phyloP scores from a whole-genome alignment of 2,113 vertebrate species.

The Cacatua alba region DNA sequence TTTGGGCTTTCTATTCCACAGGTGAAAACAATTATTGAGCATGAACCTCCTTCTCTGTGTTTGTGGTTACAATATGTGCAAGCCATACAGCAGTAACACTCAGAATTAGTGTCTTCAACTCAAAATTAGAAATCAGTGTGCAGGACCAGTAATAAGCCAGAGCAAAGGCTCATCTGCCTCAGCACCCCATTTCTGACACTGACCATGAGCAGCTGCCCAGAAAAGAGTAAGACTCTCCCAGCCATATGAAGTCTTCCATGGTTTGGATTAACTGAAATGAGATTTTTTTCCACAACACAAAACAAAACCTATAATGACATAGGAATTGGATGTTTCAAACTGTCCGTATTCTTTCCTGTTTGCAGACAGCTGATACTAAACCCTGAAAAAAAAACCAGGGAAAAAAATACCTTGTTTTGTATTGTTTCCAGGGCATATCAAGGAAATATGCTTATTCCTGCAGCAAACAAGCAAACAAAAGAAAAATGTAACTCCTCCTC shows the following conservation, averaged over 20 bases:
- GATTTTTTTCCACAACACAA: neutral
- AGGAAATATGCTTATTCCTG: neutral
- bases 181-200: neutral
- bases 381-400: neutral
- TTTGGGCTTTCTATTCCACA: neutral
- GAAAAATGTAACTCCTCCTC: neutral
- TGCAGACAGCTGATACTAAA: neutral
- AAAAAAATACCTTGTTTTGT: rapidly evolving
- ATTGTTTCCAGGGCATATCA: neutral
- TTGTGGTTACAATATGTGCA: neutral
- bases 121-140: neutral
- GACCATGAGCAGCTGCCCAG: too few species aligned
- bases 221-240: neutral
- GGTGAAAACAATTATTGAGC: neutral
- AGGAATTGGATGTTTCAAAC: neutral
- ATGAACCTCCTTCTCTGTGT: rapidly evolving
- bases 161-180: neutral
- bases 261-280: neutral
- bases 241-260: neutral
- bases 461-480: neutral
- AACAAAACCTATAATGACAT: rapidly evolving
- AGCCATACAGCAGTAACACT: neutral
- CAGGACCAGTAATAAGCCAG: neutral
- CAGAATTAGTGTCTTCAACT: neutral
- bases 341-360: neutral